phyloP scores from a whole-genome alignment of 2,797 vertebrate species.

The Pseudocheirus occidentalis region DNA sequence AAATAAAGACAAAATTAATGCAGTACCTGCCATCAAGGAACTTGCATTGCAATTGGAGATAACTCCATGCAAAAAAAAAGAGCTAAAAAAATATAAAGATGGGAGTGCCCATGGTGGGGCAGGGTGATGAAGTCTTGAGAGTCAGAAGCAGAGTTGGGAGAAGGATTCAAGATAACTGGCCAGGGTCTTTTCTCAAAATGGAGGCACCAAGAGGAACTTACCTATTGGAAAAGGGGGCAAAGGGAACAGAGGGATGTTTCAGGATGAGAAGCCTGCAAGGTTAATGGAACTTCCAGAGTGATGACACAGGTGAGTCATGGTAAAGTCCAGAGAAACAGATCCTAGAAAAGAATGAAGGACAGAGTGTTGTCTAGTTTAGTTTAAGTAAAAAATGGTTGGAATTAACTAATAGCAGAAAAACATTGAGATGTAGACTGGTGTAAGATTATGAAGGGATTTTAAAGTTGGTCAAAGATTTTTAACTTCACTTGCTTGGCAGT shows the following conservation, averaged over 20 bases:
- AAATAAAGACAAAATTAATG: neutral
- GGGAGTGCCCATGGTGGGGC: neutral
- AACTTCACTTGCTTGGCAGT: neutral
- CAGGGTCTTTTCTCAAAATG: neutral
- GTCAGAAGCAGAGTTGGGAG: neutral
- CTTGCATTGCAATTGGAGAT: neutral
- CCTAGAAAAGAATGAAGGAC: neutral
- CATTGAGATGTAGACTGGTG: neutral
- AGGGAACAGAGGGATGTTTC: neutral
- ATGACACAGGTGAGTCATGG: neutral
- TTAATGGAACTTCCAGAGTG: neutral
- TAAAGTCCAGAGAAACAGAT: neutral
- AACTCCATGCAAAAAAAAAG: neutral
- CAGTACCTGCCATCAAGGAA: neutral
- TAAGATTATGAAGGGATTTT: neutral
- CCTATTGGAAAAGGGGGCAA: neutral
- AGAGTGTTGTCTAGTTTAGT: neutral
- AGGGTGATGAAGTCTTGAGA: neutral
- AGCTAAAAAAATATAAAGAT: neutral
- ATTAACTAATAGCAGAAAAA: neutral
- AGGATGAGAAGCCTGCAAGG: neutral
- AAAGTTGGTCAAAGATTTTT: neutral
- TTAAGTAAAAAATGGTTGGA: neutral
- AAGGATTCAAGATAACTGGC: neutral
- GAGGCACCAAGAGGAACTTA: neutral